These are phyloP conservation scores for Caradrina kadenii DNA, from an alignment of 2,888 invertebrate species.

Conservation along the genomic window DNA sequence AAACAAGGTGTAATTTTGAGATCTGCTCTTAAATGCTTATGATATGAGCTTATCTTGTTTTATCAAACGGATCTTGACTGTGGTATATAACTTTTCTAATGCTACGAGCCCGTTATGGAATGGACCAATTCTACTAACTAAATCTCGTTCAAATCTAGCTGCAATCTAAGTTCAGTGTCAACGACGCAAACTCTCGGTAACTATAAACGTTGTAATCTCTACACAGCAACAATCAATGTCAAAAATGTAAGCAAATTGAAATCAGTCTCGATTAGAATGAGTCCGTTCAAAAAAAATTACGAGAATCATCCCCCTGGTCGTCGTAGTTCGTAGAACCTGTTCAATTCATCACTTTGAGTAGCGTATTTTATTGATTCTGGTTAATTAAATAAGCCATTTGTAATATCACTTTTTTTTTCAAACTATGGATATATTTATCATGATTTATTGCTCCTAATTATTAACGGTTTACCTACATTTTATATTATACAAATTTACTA, in stretches of 20 bases:
- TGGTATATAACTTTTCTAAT: constrained; percentile 17
- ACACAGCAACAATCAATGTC: no score
- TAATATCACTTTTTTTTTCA: no score
- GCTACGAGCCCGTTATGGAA: constrained; percentile 7
- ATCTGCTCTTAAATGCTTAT: not conserved
- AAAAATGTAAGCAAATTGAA: no score
- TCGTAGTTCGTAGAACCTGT: constrained; percentile 19
- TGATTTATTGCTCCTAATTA: not conserved
- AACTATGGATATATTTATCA: not conserved
- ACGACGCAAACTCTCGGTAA: no score
- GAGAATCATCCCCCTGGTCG: not conserved
- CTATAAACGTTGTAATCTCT: no score
- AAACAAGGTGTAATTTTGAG: constrained; percentile 11
- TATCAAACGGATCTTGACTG: constrained; percentile 15
- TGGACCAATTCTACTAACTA: no score
- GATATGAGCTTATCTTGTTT: constrained; percentile 17
- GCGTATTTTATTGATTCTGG: not conserved
- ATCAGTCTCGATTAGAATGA: no score
- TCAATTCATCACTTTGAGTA: not conserved
- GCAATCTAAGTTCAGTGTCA: no score
- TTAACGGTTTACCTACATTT: not conserved
- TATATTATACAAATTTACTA: not conserved
- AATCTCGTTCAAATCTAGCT: no score
- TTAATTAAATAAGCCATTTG: no score
- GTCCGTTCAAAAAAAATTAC: no score